Evolutionary conservation across 2,888 invertebrate genomes (phyloP).

Genomic region (Rotaria magnacalcarata): DNA sequence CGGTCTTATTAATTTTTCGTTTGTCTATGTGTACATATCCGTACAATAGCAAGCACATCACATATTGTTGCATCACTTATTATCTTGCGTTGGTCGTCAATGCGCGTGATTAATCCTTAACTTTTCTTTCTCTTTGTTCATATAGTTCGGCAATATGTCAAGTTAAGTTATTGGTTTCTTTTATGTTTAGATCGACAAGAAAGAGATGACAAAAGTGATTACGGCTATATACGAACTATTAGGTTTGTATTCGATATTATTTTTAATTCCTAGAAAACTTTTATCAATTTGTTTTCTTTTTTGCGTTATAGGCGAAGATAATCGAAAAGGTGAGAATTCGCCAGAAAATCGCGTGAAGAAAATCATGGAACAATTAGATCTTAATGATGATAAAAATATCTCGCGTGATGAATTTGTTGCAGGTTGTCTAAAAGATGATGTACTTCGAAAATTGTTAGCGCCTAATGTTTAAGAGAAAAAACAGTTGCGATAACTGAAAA

Average conservation of each 20-base stretch:
- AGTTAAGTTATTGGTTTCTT: background rate
- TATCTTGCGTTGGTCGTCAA: background rate
- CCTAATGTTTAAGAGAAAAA: conserved; percentile 42
- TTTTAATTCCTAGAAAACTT: too few species aligned
- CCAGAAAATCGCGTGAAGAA: conserved; percentile 42
- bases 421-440: conserved; percentile 42
- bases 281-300: too few species aligned
- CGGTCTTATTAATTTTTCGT: background rate
- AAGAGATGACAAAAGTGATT: conserved; percentile 46
- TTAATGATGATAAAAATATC: conserved; percentile 37
- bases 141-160: background rate
- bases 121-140: too few species aligned
- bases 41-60: background rate
- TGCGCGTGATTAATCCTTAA: conserved; percentile 11
- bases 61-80: background rate
- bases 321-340: conserved; percentile 45
- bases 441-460: conserved; percentile 42
- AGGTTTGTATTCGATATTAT: background rate
- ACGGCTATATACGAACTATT: conserved; percentile 45
- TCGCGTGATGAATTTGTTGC: conserved; percentile 45
- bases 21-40: background rate
- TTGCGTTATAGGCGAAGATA: conserved; percentile 36
- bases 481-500: background rate
- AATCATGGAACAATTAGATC: conserved; percentile 41
- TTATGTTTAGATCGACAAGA: conserved; percentile 42